Percentiles rank a stretch among this genome's conserved stretches.
Evolutionary conservation across 2,113 vertebrate species (phyloP).

Genomic region (Otolemur garnettii): DNA sequence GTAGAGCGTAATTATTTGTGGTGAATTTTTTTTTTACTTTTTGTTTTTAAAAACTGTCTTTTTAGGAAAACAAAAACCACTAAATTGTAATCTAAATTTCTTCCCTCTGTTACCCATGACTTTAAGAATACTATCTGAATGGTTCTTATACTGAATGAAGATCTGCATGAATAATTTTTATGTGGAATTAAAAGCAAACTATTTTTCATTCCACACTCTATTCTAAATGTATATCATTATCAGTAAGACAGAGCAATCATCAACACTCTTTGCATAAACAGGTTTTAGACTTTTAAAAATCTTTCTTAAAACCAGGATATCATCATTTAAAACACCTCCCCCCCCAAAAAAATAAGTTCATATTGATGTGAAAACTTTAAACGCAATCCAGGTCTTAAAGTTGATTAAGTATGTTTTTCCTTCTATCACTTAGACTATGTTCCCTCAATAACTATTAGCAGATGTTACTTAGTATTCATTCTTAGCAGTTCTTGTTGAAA

Average conservation of each 20-base stretch:
- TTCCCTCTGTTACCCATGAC: rapidly evolving
- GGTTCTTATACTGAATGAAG: background rate
- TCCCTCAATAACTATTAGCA: background rate
- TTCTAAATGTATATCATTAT: background rate
- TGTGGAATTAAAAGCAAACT: slow-evolving; percentile 6
- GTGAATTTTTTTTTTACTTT: background rate
- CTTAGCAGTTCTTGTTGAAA: background rate
- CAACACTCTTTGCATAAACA: background rate
- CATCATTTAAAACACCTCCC: background rate
- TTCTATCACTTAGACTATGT: background rate
- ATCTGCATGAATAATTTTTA: background rate
- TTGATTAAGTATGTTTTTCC: background rate
- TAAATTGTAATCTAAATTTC: background rate
- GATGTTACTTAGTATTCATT: background rate
- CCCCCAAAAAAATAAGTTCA: background rate
- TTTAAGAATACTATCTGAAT: background rate
- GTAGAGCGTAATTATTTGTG: background rate
- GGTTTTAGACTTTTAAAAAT: background rate
- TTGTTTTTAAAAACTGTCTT: background rate
- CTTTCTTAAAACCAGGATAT: background rate
- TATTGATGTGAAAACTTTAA: background rate
- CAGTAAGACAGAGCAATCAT: background rate
- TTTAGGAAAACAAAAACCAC: background rate
- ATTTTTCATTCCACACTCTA: background rate
- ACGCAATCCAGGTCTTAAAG: background rate